Percentiles rank a stretch among this genome's conserved stretches.
Evolutionary conservation across 2,113 vertebrate genomes (phyloP).

Genomic region (Gallinago paraguaiae): DNA sequence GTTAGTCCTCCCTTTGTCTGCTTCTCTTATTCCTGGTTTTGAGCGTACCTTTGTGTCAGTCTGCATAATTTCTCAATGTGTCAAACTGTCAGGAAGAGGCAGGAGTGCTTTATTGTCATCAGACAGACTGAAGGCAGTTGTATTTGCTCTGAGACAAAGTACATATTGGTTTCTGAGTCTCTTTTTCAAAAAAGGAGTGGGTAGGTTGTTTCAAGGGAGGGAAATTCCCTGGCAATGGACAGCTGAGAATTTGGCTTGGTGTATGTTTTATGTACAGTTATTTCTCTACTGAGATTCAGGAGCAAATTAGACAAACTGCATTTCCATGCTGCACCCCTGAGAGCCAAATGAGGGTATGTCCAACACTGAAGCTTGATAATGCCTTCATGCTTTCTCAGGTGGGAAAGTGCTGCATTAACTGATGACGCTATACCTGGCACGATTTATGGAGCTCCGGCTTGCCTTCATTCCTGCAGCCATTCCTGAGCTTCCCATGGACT

Average conservation of each 20-base stretch:
- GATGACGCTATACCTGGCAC: accelerated
- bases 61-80: not conserved
- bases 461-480: accelerated
- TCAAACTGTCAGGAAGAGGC: not conserved
- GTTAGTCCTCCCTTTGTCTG: not conserved
- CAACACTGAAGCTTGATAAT: not conserved
- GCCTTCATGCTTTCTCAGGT: not conserved
- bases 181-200: not conserved
- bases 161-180: not conserved
- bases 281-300: not conserved
- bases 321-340: not conserved
- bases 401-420: not conserved
- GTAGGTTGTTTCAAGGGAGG: not conserved
- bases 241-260: not conserved
- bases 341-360: not conserved
- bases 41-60: not conserved
- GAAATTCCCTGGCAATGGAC: not conserved
- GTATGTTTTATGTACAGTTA: not conserved
- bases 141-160: not conserved
- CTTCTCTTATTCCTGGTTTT: not conserved
- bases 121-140: not conserved
- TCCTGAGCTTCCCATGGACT: not conserved
- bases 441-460: not conserved
- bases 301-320: not conserved
- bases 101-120: not conserved